Conservation (phyloP, 2,797 vertebrate species). For the Sebastes hubbsi region DNA sequence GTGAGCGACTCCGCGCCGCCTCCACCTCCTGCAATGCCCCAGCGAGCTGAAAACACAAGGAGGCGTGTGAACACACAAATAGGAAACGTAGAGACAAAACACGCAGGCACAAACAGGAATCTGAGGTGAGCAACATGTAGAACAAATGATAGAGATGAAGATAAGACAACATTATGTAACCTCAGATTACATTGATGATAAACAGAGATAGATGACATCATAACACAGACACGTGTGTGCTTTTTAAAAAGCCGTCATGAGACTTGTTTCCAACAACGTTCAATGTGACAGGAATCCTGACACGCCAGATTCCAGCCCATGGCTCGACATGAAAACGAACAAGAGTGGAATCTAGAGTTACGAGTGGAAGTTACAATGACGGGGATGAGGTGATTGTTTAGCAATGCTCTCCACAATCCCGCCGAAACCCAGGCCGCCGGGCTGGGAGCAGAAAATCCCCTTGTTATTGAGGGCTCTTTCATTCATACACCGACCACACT, state of each 20-base stretch:
- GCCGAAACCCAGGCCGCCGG: conserved; percentile 43
- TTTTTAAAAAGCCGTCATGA: background rate
- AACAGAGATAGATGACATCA: background rate
- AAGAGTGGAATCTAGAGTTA: conserved; percentile 67
- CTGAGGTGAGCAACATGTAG: background rate
- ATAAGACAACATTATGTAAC: background rate
- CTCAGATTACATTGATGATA: background rate
- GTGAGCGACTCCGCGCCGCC: conserved; percentile 54
- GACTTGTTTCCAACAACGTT: background rate
- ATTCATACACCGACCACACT: conserved; percentile 24
- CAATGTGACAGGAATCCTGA: conserved; percentile 61
- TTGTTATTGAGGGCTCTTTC: conserved; percentile 43
- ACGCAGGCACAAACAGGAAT: background rate
- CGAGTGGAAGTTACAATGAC: conserved; percentile 50
- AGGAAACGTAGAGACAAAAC: background rate
- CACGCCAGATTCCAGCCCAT: conserved; percentile 70
- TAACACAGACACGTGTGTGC: background rate
- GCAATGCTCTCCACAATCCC: conserved; percentile 47
- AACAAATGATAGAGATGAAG: background rate
- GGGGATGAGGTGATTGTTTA: conserved; percentile 58
- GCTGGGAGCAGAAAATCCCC: conserved; percentile 32
- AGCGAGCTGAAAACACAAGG: conserved; percentile 60
- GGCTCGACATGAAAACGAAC: conserved; percentile 43
- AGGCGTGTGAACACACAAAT: background rate
- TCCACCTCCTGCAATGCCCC: conserved; percentile 79